Base-by-base conservation (phyloP, 1,140 invertebrate genomes). In the Calycopis cecrops region DNA sequence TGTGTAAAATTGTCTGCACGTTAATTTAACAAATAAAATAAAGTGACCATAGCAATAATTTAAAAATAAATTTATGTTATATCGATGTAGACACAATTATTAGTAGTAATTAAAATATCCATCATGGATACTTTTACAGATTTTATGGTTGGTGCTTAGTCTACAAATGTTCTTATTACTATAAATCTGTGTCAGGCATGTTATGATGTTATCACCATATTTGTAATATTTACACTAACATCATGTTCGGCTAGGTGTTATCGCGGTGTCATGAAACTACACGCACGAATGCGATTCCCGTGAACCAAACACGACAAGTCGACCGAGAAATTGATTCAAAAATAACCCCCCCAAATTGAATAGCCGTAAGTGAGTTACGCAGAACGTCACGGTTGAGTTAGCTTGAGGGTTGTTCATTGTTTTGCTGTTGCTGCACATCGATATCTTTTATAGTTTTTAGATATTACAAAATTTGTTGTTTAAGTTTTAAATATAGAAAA, bases 291-390 rank as follows among this genome's bases (percentile, higher is more conserved):
- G 53, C 63, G 21, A 28, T 28, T 28, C 21, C 21, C 21, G 21
- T 28, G 71, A 68, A 66, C 61, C 69, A 63, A 67, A 67, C 64
- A 62, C 44, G 60, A 37, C 59, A 68, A 77, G 60, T 73, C 65
- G 65, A 73, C 64, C 78, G 78, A 57, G 63, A 81, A 83, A 83
- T 83, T 79, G 78, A 75, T 77, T 83, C 76, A 80, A 81, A 83
- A 81, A 80, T 78, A 75, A 73, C 61, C 71, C 55, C 65, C 63
- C 61, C 69, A 80, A 80, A 80, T 77, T 77, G 75, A 82, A 82
- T 82, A 73, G 70, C 69, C 67, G 69, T 69, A 73, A 78, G 72
- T 71, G 75, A 75, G 67, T 74, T 79, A 77, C 64, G 67, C 59
- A 57, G 58, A 64, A 54, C 57, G 53, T 56, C 57, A 58, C 53